A percentile compares a stretch with the other conserved stretches of the same genome.
These are phyloP conservation scores for Gastracanthus pulcherrimus DNA, from an alignment of 2,888 invertebrate species.

Conservation along the genomic window DNA sequence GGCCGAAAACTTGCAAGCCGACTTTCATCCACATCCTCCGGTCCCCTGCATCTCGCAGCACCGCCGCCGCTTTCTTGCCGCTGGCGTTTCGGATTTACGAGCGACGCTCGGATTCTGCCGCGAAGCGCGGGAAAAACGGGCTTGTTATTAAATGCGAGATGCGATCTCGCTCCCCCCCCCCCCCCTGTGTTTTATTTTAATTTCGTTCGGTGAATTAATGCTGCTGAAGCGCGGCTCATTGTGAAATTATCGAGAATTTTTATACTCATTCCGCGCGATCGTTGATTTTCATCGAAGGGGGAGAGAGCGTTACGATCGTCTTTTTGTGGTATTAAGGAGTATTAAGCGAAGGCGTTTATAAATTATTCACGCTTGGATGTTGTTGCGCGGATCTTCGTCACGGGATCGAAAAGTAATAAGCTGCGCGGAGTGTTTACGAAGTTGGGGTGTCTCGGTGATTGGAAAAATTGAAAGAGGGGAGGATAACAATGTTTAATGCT, in stretches of 20 bases:
- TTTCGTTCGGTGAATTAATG: constrained; percentile 25
- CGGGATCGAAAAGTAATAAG: background rate
- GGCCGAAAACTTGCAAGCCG: background rate
- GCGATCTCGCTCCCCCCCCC: background rate
- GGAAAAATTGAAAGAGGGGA: background rate
- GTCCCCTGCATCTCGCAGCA: background rate
- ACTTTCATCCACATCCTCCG: background rate
- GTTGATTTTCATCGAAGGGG: background rate
- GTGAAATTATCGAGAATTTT: constrained; percentile 23
- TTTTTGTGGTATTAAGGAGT: background rate
- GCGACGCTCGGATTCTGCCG: constrained; percentile 4
- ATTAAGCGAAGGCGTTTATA: constrained; percentile 11
- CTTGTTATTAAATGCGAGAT: constrained; percentile 42
- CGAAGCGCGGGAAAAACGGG: constrained; percentile 20
- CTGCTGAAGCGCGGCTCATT: background rate
- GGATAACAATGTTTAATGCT: background rate
- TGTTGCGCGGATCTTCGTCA: background rate
- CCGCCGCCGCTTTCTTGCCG: background rate
- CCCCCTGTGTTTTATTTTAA: constrained; percentile 15
- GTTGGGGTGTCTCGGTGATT: background rate
- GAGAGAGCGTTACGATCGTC: background rate
- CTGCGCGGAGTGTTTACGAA: background rate
- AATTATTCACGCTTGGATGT: constrained; percentile 9
- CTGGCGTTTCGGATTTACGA: constrained; percentile 33
- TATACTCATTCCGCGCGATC: background rate